Conservation (phyloP, 1,140 invertebrate genomes). For the Trinorchestia longiramus region DNA sequence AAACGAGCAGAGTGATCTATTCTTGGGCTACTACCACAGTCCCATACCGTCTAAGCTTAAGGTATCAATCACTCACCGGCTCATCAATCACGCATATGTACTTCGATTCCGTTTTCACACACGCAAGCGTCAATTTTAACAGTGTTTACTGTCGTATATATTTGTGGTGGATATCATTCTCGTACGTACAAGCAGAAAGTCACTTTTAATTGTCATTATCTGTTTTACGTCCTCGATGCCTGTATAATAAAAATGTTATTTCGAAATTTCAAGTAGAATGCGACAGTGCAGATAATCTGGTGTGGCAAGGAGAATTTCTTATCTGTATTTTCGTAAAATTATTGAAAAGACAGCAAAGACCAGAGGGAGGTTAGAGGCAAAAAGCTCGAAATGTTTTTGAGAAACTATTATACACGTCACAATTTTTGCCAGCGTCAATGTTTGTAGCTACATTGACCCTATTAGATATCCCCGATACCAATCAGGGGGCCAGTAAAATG, state of each 20-base stretch:
- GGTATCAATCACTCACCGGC: too few species aligned
- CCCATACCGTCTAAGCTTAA: too few species aligned
- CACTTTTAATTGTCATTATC: neutral
- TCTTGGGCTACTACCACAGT: too few species aligned
- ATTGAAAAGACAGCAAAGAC: neutral
- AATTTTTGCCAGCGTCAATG: too few species aligned
- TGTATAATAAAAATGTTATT: neutral
- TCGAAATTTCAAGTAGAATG: neutral
- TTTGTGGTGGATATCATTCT: neutral
- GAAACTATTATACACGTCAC: too few species aligned
- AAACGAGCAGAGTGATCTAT: too few species aligned
- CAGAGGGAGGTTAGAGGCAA: neutral
- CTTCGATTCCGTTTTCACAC: too few species aligned
- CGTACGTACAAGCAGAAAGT: neutral
- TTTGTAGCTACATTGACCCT: too few species aligned
- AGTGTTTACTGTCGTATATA: neutral
- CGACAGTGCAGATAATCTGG: neutral
- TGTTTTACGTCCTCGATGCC: neutral
- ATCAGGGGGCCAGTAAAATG: too few species aligned
- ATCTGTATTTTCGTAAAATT: neutral
- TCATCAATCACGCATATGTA: too few species aligned
- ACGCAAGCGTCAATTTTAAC: neutral
- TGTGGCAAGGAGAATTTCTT: neutral
- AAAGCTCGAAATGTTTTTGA: neutral
- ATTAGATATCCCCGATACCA: too few species aligned